These are phyloP conservation scores for Sogatella furcifera DNA, from an alignment of 1,140 invertebrate species.

Conservation along the genomic window DNA sequence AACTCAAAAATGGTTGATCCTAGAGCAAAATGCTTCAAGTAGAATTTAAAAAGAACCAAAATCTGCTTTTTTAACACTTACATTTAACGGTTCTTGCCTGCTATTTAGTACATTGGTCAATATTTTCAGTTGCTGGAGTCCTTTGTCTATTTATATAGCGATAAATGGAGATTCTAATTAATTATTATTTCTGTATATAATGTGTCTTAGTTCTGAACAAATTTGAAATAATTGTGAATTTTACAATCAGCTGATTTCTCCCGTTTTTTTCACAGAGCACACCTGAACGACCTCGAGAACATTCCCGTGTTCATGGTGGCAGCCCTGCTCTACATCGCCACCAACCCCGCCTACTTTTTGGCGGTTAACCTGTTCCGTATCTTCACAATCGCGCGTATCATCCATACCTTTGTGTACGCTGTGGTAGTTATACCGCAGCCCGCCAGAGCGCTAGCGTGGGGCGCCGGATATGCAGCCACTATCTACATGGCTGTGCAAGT, in stretches of 20 bases:
- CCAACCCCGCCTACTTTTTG: constrained; percentile 38
- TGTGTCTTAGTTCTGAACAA: too few species aligned
- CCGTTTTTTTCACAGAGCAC: constrained; percentile 39
- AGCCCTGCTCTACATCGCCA: constrained; percentile 47
- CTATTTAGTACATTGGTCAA: too few species aligned
- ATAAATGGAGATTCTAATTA: too few species aligned
- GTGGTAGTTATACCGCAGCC: constrained; percentile 44
- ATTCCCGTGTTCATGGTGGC: constrained; percentile 48
- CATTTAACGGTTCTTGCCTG: too few species aligned
- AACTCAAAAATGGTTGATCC: too few species aligned
- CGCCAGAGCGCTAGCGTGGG: constrained; percentile 40
- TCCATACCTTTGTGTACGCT: constrained; percentile 49
- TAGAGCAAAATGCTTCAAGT: too few species aligned
- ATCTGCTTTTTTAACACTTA: too few species aligned
- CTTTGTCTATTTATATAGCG: too few species aligned
- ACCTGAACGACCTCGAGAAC: constrained; percentile 60
- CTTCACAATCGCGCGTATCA: constrained; percentile 43
- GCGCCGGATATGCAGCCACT: constrained; percentile 36
- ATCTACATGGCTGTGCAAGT: constrained; percentile 39
- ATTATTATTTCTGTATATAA: too few species aligned
- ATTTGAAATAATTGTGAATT: not conserved
- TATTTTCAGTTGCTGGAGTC: too few species aligned
- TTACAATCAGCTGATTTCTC: not conserved
- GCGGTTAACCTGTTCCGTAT: constrained; percentile 46
- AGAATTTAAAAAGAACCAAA: too few species aligned